phyloP scores from a whole-genome alignment of 2,888 invertebrate species.

The Syrphus vitripennis region DNA sequence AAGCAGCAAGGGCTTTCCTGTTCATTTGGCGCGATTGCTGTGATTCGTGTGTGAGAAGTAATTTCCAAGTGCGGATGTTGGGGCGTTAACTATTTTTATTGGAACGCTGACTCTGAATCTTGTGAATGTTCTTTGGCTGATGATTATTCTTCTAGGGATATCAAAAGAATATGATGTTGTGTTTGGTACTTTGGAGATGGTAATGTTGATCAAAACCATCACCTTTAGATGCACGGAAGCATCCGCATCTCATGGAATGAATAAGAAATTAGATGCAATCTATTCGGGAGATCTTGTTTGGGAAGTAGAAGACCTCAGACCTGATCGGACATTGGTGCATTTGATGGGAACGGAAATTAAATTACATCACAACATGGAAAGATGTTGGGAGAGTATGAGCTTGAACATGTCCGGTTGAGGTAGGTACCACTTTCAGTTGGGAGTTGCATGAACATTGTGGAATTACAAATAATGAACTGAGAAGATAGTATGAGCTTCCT shows the following conservation, averaged over 20 bases:
- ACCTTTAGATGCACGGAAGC: slow-evolving; percentile 43
- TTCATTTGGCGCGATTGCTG: slow-evolving; percentile 63
- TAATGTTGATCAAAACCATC: slow-evolving; percentile 39
- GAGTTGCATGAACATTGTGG: not conserved
- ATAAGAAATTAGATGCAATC: slow-evolving; percentile 66
- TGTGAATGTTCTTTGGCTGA: not conserved
- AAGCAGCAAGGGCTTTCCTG: slow-evolving; percentile 51
- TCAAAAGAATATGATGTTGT: slow-evolving; percentile 23
- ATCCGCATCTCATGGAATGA: slow-evolving; percentile 61
- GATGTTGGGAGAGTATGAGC: not conserved
- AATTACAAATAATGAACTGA: slow-evolving; percentile 7
- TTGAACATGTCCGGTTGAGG: slow-evolving; percentile 57
- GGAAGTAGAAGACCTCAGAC: slow-evolving; percentile 17
- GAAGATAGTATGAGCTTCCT: not conserved
- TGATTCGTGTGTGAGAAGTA: slow-evolving; percentile 69
- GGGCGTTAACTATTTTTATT: slow-evolving; percentile 71
- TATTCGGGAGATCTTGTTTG: slow-evolving; percentile 55
- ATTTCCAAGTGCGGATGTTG: slow-evolving; percentile 70
- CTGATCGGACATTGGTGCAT: not conserved
- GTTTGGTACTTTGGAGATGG: slow-evolving; percentile 23
- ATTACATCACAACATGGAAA: slow-evolving; percentile 29
- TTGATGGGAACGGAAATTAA: slow-evolving; percentile 67
- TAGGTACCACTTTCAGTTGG: slow-evolving; percentile 1
- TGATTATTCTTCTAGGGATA: slow-evolving; percentile 1
- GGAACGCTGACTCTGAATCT: slow-evolving; percentile 17